Base-by-base conservation (phyloP, 2,797 vertebrate species). In the Alauda arvensis region DNA sequence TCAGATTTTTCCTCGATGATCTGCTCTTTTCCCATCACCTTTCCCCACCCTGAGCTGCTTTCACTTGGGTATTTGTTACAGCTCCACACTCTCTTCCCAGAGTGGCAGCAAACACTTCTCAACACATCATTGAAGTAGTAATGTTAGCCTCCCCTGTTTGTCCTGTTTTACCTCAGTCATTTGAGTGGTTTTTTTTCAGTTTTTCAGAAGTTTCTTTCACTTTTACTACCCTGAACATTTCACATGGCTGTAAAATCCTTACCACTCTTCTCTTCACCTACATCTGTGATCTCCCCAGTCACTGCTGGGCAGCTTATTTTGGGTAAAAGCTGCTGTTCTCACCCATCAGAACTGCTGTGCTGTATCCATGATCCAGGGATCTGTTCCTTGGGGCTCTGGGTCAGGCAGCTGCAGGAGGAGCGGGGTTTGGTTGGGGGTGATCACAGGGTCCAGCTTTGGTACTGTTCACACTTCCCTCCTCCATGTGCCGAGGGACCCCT, bases 401-500 rank as follows among this genome's bases (percentile, higher is more conserved):
- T 17, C n/a, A 45, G 26, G 37, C 9, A 14, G 31, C 26, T 51
- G 60, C 31, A 48, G 49, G 33, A 70, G 31, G 28, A 9, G 4
- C 2, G 2, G 52, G 6, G 9, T 42, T 62, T 2, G 6, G 10
- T 3, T 3, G 1, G 18, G 14, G 19, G 4, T 20, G 46, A n/a
- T 24, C 21, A 9, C 42, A n/a, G 5, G 5, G 15, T 26, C 29
- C 24, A 26, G 15, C 14, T 78, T 55, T 61, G 78, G 42, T 28
- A 8, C 5, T 8, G 8, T 6, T 39, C 25, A 29, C 7, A 1
- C 16, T 16, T 62, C 8, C 8, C 3, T 14, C 9, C 43, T 46
- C 56, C 6, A 34, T 1, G 0, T 45, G 19, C 15, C 31, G 45
- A 21, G 17, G 34, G 14, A 23, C 1, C 4, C 9, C 10, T 45